Evolutionary conservation across 2,888 invertebrate species (phyloP).

Genomic region (Parnassius smintheus): DNA sequence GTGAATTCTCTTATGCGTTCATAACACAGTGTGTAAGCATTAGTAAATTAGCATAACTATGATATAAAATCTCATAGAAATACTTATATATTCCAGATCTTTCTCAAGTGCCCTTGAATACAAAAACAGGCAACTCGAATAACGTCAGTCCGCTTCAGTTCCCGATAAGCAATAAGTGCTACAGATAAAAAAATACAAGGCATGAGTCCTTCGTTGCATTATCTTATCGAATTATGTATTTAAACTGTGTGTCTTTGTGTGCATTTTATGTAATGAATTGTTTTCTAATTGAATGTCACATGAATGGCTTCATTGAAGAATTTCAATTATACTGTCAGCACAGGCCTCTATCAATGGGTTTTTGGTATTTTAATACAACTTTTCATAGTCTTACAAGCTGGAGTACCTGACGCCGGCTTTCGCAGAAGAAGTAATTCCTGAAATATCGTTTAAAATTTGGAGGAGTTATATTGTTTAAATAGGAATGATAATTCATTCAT

Average conservation of each 20-base stretch:
- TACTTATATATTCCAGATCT: not conserved
- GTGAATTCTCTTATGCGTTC: too few species aligned
- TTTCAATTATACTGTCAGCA: not conserved
- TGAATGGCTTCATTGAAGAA: not conserved
- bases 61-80: too few species aligned
- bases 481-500: too few species aligned
- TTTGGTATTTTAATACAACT: too few species aligned
- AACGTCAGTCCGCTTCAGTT: conserved; percentile 1
- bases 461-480: too few species aligned
- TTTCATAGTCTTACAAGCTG: too few species aligned
- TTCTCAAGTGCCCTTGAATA: not conserved
- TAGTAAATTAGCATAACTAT: too few species aligned
- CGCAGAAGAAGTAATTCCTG: too few species aligned
- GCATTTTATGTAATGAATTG: not conserved
- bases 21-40: too few species aligned
- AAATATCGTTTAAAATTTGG: too few species aligned
- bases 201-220: conserved; percentile 5
- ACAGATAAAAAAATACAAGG: conserved; percentile 2
- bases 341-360: not conserved
- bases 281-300: not conserved
- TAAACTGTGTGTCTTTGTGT: not conserved
- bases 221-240: conserved; percentile 4
- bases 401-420: too few species aligned
- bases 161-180: conserved; percentile 9
- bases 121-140: not conserved